Evolutionary conservation across 2,888 invertebrate species (phyloP).

Genomic region (Lymantria monacha): DNA sequence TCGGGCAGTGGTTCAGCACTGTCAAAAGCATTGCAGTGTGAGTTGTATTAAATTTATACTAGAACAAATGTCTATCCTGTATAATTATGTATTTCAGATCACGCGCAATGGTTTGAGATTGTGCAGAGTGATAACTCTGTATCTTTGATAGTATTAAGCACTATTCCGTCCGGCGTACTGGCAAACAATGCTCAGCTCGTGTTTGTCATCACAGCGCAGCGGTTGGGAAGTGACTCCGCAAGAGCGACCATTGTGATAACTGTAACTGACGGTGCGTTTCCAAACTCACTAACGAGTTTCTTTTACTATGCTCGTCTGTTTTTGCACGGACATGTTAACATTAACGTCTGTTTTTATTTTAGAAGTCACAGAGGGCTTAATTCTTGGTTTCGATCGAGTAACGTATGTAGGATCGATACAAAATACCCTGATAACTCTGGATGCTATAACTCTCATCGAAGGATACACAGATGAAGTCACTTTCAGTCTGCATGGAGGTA

Average conservation of each 20-base stretch:
- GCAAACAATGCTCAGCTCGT: constrained; percentile 27
- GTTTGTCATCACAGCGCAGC: constrained; percentile 25
- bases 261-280: constrained; percentile 7
- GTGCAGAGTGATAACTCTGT: not conserved
- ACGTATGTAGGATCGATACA: constrained; percentile 19
- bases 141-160: not conserved
- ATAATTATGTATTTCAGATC: constrained; percentile 4
- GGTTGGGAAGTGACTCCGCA: constrained; percentile 11
- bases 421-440: constrained; percentile 12
- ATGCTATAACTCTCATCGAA: constrained; percentile 30
- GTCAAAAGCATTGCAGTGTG: not conserved
- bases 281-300: not conserved
- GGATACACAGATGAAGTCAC: constrained; percentile 31
- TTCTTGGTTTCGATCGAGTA: constrained; percentile 14
- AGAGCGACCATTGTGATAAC: constrained; percentile 29
- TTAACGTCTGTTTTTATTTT: not conserved
- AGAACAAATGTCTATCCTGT: not conserved
- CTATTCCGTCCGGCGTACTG: constrained; percentile 22
- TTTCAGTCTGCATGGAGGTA: constrained; percentile 24
- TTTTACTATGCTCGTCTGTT: too few relatives aligned
- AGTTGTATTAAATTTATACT: not conserved
- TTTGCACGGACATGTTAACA: not conserved
- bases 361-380: not conserved
- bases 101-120: constrained; percentile 10
- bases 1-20: not conserved